phyloP scores from a whole-genome alignment of 2,113 vertebrate species.

The Notarius quadriscutis region DNA sequence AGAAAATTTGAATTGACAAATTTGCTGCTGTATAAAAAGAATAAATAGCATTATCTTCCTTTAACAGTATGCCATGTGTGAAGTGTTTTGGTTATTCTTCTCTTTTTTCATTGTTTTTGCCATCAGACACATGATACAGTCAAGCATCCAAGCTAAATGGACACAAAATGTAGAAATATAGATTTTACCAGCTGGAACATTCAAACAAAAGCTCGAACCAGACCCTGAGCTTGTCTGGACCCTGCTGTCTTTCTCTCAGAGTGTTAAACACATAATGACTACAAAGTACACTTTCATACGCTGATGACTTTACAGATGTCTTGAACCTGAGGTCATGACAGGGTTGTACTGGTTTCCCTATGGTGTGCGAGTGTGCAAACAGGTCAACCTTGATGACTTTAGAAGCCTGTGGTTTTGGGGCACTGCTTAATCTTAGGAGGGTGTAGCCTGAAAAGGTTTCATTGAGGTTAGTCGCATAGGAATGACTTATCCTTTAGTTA shows the following conservation, averaged over 20 bases:
- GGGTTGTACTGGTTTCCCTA: slow-evolving; percentile 27
- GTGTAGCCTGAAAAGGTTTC: not conserved
- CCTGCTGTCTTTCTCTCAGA: no score
- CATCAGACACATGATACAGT: not conserved
- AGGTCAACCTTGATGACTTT: slow-evolving; percentile 8
- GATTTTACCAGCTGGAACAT: not conserved
- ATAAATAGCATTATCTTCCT: no score
- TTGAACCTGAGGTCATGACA: slow-evolving; percentile 23
- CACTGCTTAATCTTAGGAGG: not conserved
- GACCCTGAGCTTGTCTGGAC: not conserved
- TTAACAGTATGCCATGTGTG: no score
- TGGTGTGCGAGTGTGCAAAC: not conserved
- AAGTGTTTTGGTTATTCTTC: no score
- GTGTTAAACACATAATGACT: not conserved
- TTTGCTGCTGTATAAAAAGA: no score
- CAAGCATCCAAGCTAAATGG: not conserved
- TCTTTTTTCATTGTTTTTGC: not conserved
- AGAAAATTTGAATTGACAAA: no score
- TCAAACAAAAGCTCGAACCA: not conserved
- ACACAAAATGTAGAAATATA: not conserved
- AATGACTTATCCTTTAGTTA: not conserved
- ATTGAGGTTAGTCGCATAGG: not conserved
- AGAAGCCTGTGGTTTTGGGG: slow-evolving; percentile 18
- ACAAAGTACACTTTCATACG: not conserved
- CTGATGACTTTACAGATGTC: not conserved